A percentile compares a stretch with the other conserved stretches of the same genome.
Conservation (phyloP, 2,113 vertebrate species). For the Taurulus bubalis region DNA sequence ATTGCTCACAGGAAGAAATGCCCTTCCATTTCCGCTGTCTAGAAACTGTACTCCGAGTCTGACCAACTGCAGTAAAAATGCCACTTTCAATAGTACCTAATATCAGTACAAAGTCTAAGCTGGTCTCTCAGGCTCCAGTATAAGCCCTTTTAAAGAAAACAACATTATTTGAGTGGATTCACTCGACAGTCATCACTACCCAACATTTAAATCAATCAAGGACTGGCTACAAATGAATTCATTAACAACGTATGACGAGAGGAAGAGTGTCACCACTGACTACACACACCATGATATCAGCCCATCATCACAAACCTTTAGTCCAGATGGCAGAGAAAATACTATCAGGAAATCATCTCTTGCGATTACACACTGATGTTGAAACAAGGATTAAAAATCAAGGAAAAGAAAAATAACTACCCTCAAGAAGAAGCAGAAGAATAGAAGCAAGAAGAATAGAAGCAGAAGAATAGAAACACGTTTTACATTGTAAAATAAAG, state of each 20-base stretch:
- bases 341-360: constrained; percentile 1
- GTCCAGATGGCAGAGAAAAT: constrained; percentile 4
- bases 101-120: constrained; percentile 2
- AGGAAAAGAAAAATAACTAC: not conserved
- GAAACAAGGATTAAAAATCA: not conserved
- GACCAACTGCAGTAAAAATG: constrained; percentile 19
- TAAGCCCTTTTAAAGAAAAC: not conserved
- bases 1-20: constrained; percentile 65
- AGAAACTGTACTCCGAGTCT: constrained; percentile 16
- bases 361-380: not conserved
- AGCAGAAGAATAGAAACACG: not conserved
- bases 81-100: not conserved
- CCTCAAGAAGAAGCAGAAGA: not conserved
- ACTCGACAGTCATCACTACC: not conserved
- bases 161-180: not conserved
- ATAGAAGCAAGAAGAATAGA: not conserved
- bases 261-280: not conserved
- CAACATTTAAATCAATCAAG: constrained; percentile 2
- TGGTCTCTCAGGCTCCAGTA: not conserved
- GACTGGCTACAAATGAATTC: not conserved
- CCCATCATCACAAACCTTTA: constrained; percentile 9
- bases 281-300: constrained; percentile 8
- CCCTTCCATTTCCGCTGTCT: constrained; percentile 45
- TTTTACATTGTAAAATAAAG: not conserved
- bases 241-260: not conserved